Conservation (phyloP, 2,113 vertebrate species). For the Albula glossodonta region DNA sequence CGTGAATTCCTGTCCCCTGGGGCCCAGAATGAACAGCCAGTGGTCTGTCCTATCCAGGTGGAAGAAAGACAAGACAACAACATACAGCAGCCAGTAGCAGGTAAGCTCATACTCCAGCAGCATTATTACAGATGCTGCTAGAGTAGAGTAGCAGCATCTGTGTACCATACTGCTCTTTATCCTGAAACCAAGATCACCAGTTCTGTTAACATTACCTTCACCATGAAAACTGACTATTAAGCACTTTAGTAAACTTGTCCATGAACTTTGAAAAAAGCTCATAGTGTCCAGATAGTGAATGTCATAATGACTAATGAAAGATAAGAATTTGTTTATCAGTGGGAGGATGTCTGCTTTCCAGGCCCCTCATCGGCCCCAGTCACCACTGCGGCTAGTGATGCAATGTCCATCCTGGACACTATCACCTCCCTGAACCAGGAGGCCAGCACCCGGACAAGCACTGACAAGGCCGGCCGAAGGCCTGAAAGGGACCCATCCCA, state of each 20-base stretch:
- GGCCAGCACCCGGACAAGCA: slow-evolving; percentile 75
- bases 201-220: too few species aligned
- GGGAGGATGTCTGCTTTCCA: slow-evolving; percentile 34
- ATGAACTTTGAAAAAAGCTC: too few species aligned
- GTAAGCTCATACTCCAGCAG: slow-evolving; percentile 52
- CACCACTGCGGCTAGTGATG: slow-evolving; percentile 72
- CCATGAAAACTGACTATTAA: too few species aligned
- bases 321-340: neutral
- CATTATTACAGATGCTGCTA: too few species aligned
- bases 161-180: too few species aligned
- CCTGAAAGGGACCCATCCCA: slow-evolving; percentile 63
- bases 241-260: too few species aligned
- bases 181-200: too few species aligned
- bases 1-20: slow-evolving; percentile 90
- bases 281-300: too few species aligned
- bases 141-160: too few species aligned
- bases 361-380: slow-evolving; percentile 67
- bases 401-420: slow-evolving; percentile 90
- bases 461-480: slow-evolving; percentile 60
- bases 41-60: slow-evolving; percentile 44
- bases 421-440: slow-evolving; percentile 90
- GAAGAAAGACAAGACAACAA: slow-evolving; percentile 76
- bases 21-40: slow-evolving; percentile 75
- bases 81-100: slow-evolving; percentile 61
- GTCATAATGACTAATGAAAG: too few species aligned